Base-by-base conservation (phyloP, 1,140 invertebrate species). In the Conus ventricosus region DNA sequence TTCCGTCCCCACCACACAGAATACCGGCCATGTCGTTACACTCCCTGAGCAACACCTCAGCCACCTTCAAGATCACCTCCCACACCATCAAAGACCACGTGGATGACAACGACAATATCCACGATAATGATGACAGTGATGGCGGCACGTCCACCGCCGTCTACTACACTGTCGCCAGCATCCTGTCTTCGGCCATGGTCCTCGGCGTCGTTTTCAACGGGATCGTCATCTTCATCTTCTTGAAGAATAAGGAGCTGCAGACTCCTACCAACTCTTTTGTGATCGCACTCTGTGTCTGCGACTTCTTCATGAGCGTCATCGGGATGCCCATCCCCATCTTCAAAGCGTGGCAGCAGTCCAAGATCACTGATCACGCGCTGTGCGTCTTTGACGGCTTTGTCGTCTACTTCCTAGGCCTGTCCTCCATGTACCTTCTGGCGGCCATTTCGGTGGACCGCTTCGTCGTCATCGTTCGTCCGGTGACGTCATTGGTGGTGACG, bases 191-290 rank as follows among this genome's bases (percentile, higher is more conserved):
- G 10, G 78, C 86, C 20, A 82, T 84, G 39, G n/a, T 90, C 57
- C 23, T 89, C 13, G 91, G 89, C 25, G 57, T 80, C 76, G 20
- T 87, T 17, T 63, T 85, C 20, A 90, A 91, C 76, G 76, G 87
- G 7, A 17, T 75, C 1, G 87, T 75, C 54, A 63, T 93, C 23
- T 75, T 89, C 57, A 87, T 91, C 11, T 92, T 93, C 84, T 39
- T 87, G 20, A 91, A 89, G 75, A 84, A 89, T 57, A 93, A 93
- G 89, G 67, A 89, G 5, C 88, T 91, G 11, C 83, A 87, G 23
- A 89, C 91, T 0, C 87, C 90, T 13, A 90, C 90, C 75, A 91
- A 91, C 87, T 78, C 84, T 8, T 91, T 91, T 75, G 82, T 91
- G 15, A 67, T 90, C 7, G 83, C 84, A 39, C 57, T 91, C 39